Evolutionary conservation across 1,140 invertebrate species (phyloP).

Genomic region (Notospermus geniculatus): DNA sequence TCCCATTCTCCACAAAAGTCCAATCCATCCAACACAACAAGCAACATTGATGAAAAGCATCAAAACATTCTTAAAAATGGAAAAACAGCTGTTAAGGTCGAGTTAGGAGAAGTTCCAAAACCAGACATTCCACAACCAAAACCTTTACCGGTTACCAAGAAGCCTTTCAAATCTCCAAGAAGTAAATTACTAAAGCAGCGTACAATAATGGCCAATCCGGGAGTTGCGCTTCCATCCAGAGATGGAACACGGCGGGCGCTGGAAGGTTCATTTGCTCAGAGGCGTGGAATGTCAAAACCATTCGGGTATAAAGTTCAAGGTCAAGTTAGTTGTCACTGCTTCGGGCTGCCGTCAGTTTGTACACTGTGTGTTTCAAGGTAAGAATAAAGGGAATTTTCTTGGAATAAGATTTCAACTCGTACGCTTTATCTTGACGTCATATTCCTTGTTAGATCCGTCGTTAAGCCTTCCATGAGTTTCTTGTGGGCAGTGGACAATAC

Average conservation of each 20-base stretch:
- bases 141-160: constrained; percentile 23
- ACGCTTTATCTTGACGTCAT: no score
- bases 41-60: no score
- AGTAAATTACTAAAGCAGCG: constrained; percentile 32
- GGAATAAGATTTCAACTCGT: no score
- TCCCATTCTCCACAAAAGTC: no score
- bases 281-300: neutral
- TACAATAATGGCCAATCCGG: constrained; percentile 28
- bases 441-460: no score
- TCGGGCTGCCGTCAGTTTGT: constrained; percentile 42
- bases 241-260: neutral
- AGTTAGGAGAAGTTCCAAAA: neutral
- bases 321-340: constrained; percentile 36
- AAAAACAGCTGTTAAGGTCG: no score
- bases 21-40: no score
- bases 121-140: no score
- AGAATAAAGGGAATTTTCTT: constrained; percentile 16
- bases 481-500: no score
- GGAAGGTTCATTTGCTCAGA: neutral
- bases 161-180: constrained; percentile 35
- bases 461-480: no score
- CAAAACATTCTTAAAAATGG: no score
- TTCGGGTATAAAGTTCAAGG: neutral
- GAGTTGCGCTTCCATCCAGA: neutral
- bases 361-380: constrained; percentile 41